These are phyloP conservation scores for Notospermus geniculatus DNA, from an alignment of 1,140 invertebrate species.

Conservation along the genomic window DNA sequence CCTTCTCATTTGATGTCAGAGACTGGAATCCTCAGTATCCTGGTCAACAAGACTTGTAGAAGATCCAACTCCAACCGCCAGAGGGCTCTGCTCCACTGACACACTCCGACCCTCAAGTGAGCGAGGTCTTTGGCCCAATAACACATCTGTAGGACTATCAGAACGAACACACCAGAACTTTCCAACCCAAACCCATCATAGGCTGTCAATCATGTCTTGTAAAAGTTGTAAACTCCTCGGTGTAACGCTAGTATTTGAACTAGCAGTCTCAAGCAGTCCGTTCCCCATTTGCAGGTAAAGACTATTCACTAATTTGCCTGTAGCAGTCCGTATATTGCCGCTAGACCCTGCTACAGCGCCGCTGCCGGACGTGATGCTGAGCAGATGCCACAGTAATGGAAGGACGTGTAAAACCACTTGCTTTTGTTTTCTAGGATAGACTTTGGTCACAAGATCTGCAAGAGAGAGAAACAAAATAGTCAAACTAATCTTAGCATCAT, in stretches of 20 bases:
- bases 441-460: constrained; percentile 47
- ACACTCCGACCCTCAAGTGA: no score
- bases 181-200: constrained; percentile 3
- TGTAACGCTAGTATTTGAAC: constrained; percentile 40
- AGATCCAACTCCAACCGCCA: no score
- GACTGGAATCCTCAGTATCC: no score
- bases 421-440: constrained; percentile 50
- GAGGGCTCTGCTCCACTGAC: no score
- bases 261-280: constrained; percentile 42
- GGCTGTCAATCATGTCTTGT: constrained; percentile 34
- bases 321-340: constrained; percentile 43
- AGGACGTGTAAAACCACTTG: constrained; percentile 50
- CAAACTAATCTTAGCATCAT: neutral
- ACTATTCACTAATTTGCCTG: constrained; percentile 31
- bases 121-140: no score
- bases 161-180: no score
- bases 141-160: no score
- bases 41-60: no score
- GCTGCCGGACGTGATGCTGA: constrained; percentile 42
- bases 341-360: constrained; percentile 40
- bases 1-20: no score
- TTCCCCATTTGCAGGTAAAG: constrained; percentile 48
- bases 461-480: constrained; percentile 22
- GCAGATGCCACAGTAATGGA: constrained; percentile 51
- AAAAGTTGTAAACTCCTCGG: constrained; percentile 42